Evolutionary conservation across 2,113 vertebrate genomes (phyloP).

Genomic region (Pagrus major): DNA sequence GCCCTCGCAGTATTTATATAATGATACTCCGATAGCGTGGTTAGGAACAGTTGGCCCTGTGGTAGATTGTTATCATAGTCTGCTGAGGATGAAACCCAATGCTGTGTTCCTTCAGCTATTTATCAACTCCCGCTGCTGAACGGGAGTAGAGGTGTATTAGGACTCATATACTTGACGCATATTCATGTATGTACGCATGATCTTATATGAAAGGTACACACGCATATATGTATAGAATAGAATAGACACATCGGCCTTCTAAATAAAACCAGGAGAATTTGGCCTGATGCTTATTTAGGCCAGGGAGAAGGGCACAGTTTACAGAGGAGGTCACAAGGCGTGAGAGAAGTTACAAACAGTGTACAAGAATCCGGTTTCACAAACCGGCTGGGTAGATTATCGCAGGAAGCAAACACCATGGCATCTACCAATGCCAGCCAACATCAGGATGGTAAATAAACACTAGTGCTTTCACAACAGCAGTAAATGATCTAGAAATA

Average conservation of each 20-base stretch:
- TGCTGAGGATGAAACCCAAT: constrained; percentile 68
- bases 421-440: constrained; percentile 70
- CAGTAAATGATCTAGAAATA: constrained; percentile 71
- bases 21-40: constrained; percentile 54
- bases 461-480: constrained; percentile 67
- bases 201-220: background rate
- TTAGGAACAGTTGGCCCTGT: constrained; percentile 66
- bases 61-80: constrained; percentile 71
- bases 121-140: constrained; percentile 53
- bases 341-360: constrained; percentile 58
- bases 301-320: constrained; percentile 41
- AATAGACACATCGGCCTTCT: background rate
- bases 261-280: constrained; percentile 9
- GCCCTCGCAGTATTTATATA: constrained; percentile 66
- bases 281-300: background rate
- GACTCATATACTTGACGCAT: background rate
- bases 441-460: constrained; percentile 76
- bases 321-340: constrained; percentile 53
- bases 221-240: background rate
- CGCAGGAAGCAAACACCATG: constrained; percentile 76
- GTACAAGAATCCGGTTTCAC: constrained; percentile 73
- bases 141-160: constrained; percentile 15
- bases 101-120: constrained; percentile 60
- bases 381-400: constrained; percentile 73
- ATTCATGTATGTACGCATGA: background rate